Percentiles rank a stretch among this genome's conserved stretches.
phyloP scores from a whole-genome alignment of 2,113 vertebrate genomes.

The Zosterops borbonicus region DNA sequence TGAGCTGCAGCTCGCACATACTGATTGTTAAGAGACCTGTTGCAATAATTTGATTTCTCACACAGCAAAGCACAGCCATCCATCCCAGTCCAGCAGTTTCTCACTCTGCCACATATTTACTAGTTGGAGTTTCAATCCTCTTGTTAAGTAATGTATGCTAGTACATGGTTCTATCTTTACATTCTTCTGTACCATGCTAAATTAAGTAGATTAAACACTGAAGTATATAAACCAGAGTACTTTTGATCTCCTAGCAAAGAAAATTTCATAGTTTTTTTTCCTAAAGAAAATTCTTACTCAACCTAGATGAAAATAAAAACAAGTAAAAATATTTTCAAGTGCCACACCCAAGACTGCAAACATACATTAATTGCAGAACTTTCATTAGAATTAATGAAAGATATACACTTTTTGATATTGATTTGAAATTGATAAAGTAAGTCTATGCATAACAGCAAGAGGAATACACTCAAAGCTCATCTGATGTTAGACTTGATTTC shows the following conservation, averaged over 20 bases:
- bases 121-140: not conserved
- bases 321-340: slow-evolving; percentile 1
- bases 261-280: not conserved
- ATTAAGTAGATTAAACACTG: not conserved
- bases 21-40: not conserved
- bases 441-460: not conserved
- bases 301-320: not conserved
- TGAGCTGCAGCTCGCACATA: not conserved
- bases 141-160: not conserved
- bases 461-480: not conserved
- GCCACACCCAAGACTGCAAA: not conserved
- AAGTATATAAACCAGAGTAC: not conserved
- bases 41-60: not conserved
- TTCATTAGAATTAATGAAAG: not conserved
- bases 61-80: not conserved
- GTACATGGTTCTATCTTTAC: not conserved
- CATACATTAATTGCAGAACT: not conserved
- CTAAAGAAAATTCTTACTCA: not conserved
- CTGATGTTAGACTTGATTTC: not conserved
- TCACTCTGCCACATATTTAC: not conserved
- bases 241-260: not conserved
- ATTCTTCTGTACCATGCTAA: not conserved
- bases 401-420: too few species aligned
- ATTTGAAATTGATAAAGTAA: not conserved
- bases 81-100: not conserved